Evolutionary conservation across 2,113 vertebrate species (phyloP).

Genomic region (Rhineura floridana): DNA sequence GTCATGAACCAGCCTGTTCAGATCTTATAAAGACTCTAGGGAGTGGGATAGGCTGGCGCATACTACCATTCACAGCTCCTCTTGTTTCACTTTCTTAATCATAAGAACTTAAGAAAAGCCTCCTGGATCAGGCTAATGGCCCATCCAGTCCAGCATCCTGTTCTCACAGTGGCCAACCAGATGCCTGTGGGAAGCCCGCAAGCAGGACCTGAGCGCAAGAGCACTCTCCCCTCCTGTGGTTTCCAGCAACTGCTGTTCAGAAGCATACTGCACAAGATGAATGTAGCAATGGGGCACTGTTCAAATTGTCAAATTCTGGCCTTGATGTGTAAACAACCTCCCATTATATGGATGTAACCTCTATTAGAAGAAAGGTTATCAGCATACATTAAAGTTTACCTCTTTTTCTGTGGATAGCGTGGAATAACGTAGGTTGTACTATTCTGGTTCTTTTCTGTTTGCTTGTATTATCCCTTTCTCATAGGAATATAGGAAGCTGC

Average conservation of each 20-base stretch:
- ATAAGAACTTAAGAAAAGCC: no score
- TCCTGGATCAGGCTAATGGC: no score
- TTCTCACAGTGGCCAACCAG: no score
- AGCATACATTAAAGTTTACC: not conserved
- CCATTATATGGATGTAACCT: not conserved
- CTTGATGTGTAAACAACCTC: not conserved
- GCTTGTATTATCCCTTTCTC: not conserved
- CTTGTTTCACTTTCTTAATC: not conserved
- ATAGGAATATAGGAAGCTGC: no score
- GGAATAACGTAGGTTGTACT: not conserved
- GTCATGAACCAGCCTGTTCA: no score
- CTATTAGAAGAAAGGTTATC: not conserved
- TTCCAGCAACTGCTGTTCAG: no score
- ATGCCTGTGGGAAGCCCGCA: no score
- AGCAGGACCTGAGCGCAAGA: no score
- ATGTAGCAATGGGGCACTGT: not conserved
- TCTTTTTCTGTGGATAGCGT: no score
- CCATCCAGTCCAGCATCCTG: no score
- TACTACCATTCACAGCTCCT: not conserved
- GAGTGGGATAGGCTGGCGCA: not conserved
- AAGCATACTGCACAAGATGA: no score
- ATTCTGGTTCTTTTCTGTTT: not conserved
- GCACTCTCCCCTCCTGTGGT: no score
- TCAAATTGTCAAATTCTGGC: not conserved
- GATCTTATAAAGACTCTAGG: not conserved